Percentiles rank a stretch among this genome's conserved stretches.
phyloP scores from a whole-genome alignment of 2,888 invertebrate species.

The Willowsia nigromaculata region DNA sequence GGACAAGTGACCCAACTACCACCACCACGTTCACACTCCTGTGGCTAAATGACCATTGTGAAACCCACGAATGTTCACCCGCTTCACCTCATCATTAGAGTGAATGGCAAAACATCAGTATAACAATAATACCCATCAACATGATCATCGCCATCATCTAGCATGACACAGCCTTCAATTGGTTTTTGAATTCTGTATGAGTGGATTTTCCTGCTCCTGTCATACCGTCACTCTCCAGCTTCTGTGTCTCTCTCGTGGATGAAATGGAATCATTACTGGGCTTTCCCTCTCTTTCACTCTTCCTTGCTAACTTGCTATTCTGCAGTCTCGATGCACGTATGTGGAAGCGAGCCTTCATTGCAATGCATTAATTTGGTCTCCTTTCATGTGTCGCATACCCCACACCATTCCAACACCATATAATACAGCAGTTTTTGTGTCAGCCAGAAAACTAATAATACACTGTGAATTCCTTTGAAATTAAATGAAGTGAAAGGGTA shows the following conservation, averaged over 20 bases:
- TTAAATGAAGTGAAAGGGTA: constrained; percentile 73
- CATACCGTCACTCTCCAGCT: constrained; percentile 49
- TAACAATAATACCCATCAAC: constrained; percentile 60
- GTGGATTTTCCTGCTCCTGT: constrained; percentile 71
- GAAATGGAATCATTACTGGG: constrained; percentile 41
- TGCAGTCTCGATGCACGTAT: background rate
- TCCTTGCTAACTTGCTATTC: background rate
- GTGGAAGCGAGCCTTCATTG: constrained; percentile 56
- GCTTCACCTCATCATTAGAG: constrained; percentile 56
- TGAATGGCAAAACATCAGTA: constrained; percentile 56
- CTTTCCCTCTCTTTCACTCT: background rate
- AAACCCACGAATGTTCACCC: constrained; percentile 38
- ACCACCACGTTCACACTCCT: constrained; percentile 43
- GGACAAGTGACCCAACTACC: background rate
- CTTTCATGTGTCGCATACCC: constrained; percentile 14
- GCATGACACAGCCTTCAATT: constrained; percentile 63
- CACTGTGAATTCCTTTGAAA: constrained; percentile 61
- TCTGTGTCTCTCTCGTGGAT: background rate
- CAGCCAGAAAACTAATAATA: constrained; percentile 42
- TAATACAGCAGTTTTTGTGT: background rate
- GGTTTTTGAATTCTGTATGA: constrained; percentile 61
- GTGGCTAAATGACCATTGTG: constrained; percentile 50
- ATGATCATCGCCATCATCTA: constrained; percentile 41
- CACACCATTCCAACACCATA: constrained; percentile 11
- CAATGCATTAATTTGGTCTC: constrained; percentile 61